Percentiles rank a stretch among this genome's conserved stretches.
Evolutionary conservation across 2,797 vertebrate species (phyloP).

Genomic region (Arctocebus calabarensis): DNA sequence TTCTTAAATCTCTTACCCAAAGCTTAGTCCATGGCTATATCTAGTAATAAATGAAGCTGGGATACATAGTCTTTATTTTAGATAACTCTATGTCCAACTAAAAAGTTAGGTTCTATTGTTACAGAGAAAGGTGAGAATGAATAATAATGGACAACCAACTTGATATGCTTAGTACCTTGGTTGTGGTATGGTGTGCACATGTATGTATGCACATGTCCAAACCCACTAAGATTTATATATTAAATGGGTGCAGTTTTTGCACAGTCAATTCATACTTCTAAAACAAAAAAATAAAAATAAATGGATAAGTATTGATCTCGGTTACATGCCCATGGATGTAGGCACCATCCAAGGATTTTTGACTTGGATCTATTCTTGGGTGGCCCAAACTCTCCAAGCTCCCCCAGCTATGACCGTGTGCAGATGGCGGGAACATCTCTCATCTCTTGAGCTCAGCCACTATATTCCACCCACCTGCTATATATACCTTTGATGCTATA

Average conservation of each 20-base stretch:
- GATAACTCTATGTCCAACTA: neutral
- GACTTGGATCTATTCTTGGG: neutral
- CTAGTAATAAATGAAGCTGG: neutral
- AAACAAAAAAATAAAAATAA: neutral
- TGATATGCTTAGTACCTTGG: neutral
- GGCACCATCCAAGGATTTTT: neutral
- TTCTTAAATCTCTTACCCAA: slow-evolving; percentile 25
- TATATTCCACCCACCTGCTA: neutral
- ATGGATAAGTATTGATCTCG: neutral
- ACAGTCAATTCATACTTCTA: neutral
- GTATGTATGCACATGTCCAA: neutral
- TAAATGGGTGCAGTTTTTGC: neutral
- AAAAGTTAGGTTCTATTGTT: neutral
- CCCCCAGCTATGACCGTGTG: neutral
- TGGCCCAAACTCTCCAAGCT: neutral
- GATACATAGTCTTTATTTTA: neutral
- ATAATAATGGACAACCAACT: neutral
- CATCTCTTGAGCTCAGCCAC: neutral
- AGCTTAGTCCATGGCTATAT: neutral
- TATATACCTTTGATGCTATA: too few relatives aligned
- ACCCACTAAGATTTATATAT: neutral
- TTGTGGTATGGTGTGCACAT: neutral
- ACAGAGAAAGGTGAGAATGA: neutral
- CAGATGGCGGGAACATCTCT: neutral
- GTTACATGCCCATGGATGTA: neutral